Evolutionary conservation across 2,113 vertebrate genomes (phyloP).

Genomic region (Leptobrachium leishanense): DNA sequence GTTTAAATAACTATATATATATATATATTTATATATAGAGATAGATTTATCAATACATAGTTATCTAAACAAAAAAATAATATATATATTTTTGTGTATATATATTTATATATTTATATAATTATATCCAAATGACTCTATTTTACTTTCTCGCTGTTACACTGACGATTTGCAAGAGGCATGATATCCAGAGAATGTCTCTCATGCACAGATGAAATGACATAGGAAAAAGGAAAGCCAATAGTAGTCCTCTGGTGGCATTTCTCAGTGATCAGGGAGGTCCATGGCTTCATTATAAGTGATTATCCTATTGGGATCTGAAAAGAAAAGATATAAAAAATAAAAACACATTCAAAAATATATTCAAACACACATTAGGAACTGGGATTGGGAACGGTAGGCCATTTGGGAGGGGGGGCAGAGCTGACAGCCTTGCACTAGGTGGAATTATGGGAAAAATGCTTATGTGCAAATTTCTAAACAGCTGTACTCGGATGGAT

Average conservation of each 20-base stretch:
- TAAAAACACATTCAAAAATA: not conserved
- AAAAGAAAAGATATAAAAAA: conserved; percentile 17
- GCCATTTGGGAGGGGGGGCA: no score
- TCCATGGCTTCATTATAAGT: conserved; percentile 90
- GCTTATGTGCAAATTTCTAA: no score
- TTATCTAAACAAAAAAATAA: conserved; percentile 79
- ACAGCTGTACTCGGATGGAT: no score
- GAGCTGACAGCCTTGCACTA: no score
- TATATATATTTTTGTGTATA: conserved; percentile 69
- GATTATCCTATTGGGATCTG: conserved; percentile 95
- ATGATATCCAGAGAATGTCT: conserved; percentile 68
- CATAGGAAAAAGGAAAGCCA: conserved; percentile 75
- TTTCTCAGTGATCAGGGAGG: conserved; percentile 86
- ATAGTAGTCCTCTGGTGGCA: conserved; percentile 66
- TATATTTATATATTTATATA: conserved; percentile 79
- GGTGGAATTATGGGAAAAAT: no score
- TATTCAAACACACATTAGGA: no score
- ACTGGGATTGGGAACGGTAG: no score
- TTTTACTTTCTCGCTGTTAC: conserved; percentile 66
- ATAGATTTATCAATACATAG: conserved; percentile 72
- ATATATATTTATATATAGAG: conserved; percentile 74
- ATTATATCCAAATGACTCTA: conserved; percentile 67
- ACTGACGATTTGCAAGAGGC: conserved; percentile 73
- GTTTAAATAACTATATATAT: conserved; percentile 74
- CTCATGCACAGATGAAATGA: conserved; percentile 76